Base-by-base conservation (phyloP, 2,797 vertebrate species). In the Capromys pilorides region DNA sequence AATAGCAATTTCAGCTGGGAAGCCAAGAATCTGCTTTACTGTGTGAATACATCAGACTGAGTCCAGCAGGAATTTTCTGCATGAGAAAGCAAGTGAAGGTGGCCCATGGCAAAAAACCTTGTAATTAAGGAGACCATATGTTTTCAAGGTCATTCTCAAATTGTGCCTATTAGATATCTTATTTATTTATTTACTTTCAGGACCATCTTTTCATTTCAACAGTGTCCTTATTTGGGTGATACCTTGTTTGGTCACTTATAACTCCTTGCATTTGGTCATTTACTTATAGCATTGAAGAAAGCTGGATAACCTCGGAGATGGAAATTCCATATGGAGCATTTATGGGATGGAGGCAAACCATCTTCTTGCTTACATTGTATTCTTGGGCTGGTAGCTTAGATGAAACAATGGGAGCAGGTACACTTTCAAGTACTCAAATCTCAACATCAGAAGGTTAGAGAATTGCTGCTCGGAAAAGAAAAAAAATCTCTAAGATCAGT, bases 31-130 rank as follows among this genome's bases (percentile, higher is more conserved):
- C 36, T 77, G 78, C 75, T 82, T 64, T 66, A 67, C 54, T 41
- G 1, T 57, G 22, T 93, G 88, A 89, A 83, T 49, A 39, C 49
- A 79, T 92, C 77, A 82, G 88, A 45, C 26, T 84, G 54, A 82
- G 81, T 92, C 12, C 71, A 91, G 87, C 64, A 89, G 92, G 39
- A 84, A 85, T 95, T 88, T 92, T 94, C 77, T 94, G 49, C 39
- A 87, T 67, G 87, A 73, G 39, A 84, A 83, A 78, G 88, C 31
- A 71, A 84, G 18, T 62, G 14, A 93, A 93, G 88, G 31, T 88
- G 78, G 86, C 84, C 75, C 41, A n/a, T 62, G 71, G 77, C 33
- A 92, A 91, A 78, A 64, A 77, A 83, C 81, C 83, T 91, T 66
- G 41, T 67, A 94, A 94, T 91, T 86, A 95, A 81, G 39, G 49